Percentiles rank a stretch among this genome's conserved stretches.
Conservation (phyloP, 2,797 vertebrate genomes). For the Momotus momota region DNA sequence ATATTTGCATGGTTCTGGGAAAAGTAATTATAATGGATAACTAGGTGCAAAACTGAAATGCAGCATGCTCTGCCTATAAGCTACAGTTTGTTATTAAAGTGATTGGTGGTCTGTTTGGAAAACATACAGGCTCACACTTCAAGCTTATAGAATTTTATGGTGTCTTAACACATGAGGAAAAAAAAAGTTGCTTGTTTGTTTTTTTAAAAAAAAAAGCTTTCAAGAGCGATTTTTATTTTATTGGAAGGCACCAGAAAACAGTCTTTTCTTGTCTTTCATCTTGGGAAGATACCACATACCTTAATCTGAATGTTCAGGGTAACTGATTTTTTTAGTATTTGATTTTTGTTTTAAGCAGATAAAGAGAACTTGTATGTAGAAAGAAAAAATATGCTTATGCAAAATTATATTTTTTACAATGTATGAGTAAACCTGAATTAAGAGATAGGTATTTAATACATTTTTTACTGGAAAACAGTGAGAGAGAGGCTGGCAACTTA, state of each 20-base stretch:
- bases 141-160: neutral
- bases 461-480: neutral
- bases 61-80: neutral
- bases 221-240: neutral
- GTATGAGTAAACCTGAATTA: neutral
- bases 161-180: neutral
- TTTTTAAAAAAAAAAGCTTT: too few species aligned
- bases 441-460: neutral
- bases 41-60: neutral
- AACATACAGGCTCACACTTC: neutral
- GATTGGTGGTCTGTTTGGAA: neutral
- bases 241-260: neutral
- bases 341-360: neutral
- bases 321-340: neutral
- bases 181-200: too few species aligned
- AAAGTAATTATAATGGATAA: neutral
- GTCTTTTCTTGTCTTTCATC: neutral
- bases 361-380: neutral
- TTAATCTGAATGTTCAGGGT: neutral
- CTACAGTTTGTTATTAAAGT: neutral
- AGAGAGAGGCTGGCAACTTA: neutral
- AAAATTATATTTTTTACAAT: neutral
- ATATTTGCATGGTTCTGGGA: neutral
- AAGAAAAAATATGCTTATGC: neutral
- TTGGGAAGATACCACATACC: neutral